Percentiles rank a stretch among this genome's conserved stretches.
Conservation (phyloP, 2,797 vertebrate genomes). For the Channallabes apus region DNA sequence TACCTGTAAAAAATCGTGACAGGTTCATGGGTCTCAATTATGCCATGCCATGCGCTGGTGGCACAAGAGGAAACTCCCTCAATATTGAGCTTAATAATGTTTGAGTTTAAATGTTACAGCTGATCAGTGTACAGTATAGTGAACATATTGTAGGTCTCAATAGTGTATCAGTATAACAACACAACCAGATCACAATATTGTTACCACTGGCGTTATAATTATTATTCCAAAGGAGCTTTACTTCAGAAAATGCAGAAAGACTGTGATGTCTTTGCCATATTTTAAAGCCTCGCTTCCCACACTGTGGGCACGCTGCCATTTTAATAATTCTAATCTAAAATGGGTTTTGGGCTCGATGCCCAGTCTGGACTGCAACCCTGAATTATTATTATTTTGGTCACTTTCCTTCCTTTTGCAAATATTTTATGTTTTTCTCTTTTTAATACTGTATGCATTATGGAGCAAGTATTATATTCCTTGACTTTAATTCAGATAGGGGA, state of each 20-base stretch:
- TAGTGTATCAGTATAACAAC: slow-evolving; percentile 3
- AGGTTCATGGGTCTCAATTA: too few relatives aligned
- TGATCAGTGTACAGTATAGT: background rate
- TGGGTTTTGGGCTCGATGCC: slow-evolving; percentile 58
- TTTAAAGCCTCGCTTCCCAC: slow-evolving; percentile 41
- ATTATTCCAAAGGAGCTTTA: slow-evolving; percentile 15
- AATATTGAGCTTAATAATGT: too few relatives aligned
- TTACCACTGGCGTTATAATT: slow-evolving; percentile 7
- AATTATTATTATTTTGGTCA: slow-evolving; percentile 40
- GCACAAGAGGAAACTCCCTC: too few relatives aligned
- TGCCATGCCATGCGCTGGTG: too few relatives aligned
- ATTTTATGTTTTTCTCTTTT: background rate
- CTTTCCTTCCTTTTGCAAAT: background rate
- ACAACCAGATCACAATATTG: slow-evolving; percentile 7
- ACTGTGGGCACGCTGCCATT: slow-evolving; percentile 66
- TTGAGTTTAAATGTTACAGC: too few relatives aligned
- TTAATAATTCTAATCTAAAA: slow-evolving; percentile 68
- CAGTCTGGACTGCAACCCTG: slow-evolving; percentile 29
- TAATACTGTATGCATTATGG: background rate
- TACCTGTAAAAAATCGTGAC: too few relatives aligned
- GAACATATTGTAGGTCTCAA: slow-evolving; percentile 25
- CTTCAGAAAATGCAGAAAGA: background rate
- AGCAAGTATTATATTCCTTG: background rate
- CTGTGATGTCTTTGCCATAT: slow-evolving; percentile 25
- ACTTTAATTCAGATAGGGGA: background rate